A percentile compares a stretch with the other conserved stretches of the same genome.
Evolutionary conservation across 2,888 invertebrate species (phyloP).

Genomic region (Furcula furcula): DNA sequence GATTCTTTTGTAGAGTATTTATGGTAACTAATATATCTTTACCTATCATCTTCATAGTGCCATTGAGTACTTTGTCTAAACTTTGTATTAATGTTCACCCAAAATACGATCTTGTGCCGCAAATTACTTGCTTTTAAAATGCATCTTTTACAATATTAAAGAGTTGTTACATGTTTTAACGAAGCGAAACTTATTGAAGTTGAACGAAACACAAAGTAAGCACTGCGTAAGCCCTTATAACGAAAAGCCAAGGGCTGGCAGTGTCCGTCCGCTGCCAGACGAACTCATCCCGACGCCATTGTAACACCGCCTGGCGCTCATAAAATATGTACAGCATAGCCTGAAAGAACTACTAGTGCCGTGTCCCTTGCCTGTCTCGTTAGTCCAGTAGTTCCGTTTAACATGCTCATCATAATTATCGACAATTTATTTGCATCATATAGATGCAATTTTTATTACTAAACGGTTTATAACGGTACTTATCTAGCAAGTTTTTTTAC

Average conservation of each 20-base stretch:
- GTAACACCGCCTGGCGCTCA: conserved; percentile 66
- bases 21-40: too few relatives aligned
- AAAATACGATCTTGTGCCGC: neutral
- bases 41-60: too few relatives aligned
- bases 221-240: conserved; percentile 18
- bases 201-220: conserved; percentile 16
- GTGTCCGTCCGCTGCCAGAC: conserved; percentile 64
- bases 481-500: conserved; percentile 43
- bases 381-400: neutral
- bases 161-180: neutral
- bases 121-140: neutral
- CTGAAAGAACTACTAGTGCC: conserved; percentile 63
- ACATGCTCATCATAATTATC: neutral
- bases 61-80: too few relatives aligned
- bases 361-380: conserved; percentile 16
- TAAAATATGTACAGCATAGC: conserved; percentile 71
- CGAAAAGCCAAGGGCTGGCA: conserved; percentile 46
- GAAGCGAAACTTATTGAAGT: conserved; percentile 19
- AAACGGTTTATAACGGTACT: conserved; percentile 37
- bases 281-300: conserved; percentile 75
- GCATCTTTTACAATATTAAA: neutral
- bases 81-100: too few relatives aligned
- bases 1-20: too few relatives aligned
- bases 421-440: conserved; percentile 9
- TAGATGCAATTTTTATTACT: conserved; percentile 16